A percentile compares a stretch with the other conserved stretches of the same genome.
Conservation (phyloP, 2,797 vertebrate species). For the Ispidina picta region DNA sequence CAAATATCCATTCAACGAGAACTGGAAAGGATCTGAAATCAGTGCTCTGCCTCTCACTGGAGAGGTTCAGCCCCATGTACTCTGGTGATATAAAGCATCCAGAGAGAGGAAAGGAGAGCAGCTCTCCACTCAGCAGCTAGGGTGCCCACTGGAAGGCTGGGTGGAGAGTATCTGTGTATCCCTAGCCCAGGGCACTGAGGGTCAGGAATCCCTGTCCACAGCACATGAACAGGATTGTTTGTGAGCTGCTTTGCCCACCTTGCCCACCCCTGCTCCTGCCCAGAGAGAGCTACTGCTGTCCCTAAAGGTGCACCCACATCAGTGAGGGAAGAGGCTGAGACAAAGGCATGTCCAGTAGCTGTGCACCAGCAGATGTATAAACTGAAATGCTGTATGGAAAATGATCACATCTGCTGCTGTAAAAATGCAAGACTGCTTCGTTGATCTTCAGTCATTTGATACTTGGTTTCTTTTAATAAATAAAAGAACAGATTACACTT, state of each 20-base stretch:
- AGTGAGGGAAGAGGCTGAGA: background rate
- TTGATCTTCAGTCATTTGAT: background rate
- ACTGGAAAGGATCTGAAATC: background rate
- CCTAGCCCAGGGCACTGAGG: background rate
- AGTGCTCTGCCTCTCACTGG: background rate
- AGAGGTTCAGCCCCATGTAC: fast-evolving
- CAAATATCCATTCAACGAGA: background rate
- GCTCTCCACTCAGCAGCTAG: fast-evolving
- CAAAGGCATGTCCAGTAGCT: fast-evolving
- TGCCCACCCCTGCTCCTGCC: background rate
- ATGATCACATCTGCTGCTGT: background rate
- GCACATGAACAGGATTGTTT: fast-evolving
- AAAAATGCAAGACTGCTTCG: background rate
- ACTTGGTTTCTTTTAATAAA: background rate
- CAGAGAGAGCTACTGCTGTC: background rate
- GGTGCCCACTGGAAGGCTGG: background rate
- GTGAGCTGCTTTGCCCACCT: background rate
- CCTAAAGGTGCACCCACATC: fast-evolving
- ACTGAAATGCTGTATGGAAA: background rate
- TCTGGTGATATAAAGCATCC: background rate
- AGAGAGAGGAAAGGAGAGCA: background rate
- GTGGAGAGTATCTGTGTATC: background rate
- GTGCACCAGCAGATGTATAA: fast-evolving
- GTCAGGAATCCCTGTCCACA: no score
- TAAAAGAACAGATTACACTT: background rate